Percentiles rank a stretch among this genome's conserved stretches.
Evolutionary conservation across 2,113 vertebrate species (phyloP).

Genomic region (Ciconia stormi): DNA sequence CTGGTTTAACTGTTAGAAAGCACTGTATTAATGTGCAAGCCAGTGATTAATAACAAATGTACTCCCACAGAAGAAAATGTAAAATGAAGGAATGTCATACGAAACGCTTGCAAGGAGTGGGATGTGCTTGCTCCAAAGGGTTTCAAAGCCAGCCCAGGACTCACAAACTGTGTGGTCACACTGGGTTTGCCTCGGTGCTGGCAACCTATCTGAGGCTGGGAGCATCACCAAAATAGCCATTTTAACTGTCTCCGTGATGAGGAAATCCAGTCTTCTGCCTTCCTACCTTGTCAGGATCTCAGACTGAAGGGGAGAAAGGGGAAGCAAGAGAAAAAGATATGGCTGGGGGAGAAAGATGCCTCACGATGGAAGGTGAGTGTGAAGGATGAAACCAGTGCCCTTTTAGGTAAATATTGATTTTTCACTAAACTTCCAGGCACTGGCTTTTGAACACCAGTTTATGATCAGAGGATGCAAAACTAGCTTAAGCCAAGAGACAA

Average conservation of each 20-base stretch:
- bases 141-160: conserved; percentile 5
- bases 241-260: background rate
- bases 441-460: background rate
- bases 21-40: conserved; percentile 34
- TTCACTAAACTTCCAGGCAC: background rate
- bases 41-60: conserved; percentile 70
- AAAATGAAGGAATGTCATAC: conserved; percentile 14
- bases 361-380: background rate
- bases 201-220: background rate
- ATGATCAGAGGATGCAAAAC: background rate
- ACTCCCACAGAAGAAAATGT: conserved; percentile 50
- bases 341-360: background rate
- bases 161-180: conserved; percentile 28
- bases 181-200: background rate
- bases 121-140: conserved; percentile 3
- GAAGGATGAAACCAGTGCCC: background rate
- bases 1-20: conserved; percentile 66
- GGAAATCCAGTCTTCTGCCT: background rate
- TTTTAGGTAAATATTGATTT: background rate
- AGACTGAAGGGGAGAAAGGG: background rate
- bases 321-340: background rate
- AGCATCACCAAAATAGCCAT: background rate
- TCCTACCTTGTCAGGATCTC: background rate
- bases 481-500: background rate
- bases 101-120: background rate